Conservation (phyloP, 2,113 vertebrate genomes). For the Calidris pugnax region DNA sequence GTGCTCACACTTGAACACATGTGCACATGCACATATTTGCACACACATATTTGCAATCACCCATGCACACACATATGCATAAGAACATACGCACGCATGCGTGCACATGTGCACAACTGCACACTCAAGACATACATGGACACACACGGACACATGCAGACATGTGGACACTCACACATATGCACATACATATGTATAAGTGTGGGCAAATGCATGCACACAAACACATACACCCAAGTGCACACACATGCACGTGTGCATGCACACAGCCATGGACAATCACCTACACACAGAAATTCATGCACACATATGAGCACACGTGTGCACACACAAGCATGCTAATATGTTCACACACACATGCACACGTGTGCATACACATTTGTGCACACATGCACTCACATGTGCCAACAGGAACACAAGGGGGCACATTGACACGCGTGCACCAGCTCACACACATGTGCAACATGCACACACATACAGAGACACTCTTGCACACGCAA, state of each 20-base stretch:
- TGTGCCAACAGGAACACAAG: too few relatives aligned
- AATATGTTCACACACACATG: too few relatives aligned
- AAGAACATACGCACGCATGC: background rate
- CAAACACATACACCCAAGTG: accelerated
- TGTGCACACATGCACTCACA: too few relatives aligned
- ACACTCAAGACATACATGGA: too few relatives aligned
- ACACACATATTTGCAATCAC: background rate
- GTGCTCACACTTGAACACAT: background rate
- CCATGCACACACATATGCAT: too few relatives aligned
- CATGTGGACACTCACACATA: too few relatives aligned
- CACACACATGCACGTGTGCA: background rate
- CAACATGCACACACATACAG: too few relatives aligned
- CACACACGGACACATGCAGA: too few relatives aligned
- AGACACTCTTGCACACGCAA: background rate
- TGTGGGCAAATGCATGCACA: accelerated
- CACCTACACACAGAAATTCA: too few relatives aligned
- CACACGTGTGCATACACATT: accelerated
- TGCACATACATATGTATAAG: accelerated
- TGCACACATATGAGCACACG: too few relatives aligned
- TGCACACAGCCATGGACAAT: background rate
- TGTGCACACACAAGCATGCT: too few relatives aligned
- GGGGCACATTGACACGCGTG: accelerated
- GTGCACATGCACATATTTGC: too few relatives aligned
- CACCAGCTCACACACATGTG: background rate
- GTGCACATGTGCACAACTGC: background rate